Conservation (phyloP, 2,888 invertebrate species). For the Tenthredo distinguenda region DNA sequence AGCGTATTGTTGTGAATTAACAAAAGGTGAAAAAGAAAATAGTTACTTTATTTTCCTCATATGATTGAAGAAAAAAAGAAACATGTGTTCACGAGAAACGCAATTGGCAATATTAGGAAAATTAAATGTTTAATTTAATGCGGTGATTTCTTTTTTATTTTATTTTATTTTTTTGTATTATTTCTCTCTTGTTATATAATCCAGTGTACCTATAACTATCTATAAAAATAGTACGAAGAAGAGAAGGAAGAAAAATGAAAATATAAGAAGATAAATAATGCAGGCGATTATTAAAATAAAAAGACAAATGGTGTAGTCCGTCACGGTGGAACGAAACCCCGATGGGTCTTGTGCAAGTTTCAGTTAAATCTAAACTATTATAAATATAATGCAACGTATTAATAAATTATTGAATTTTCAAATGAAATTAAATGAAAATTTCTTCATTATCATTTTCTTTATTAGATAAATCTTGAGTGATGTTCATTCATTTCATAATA, state of each 20-base stretch:
- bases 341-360: constrained; percentile 2
- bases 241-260: not conserved
- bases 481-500: not conserved
- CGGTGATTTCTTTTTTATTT: not conserved
- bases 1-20: not conserved
- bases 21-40: not conserved
- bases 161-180: not conserved
- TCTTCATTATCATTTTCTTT: not conserved
- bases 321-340: not conserved
- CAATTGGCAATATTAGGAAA: not conserved
- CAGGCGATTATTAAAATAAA: not conserved
- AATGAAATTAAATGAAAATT: not conserved
- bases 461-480: not conserved
- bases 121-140: not conserved
- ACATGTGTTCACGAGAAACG: not conserved
- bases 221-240: not conserved
- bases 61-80: not conserved
- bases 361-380: constrained; percentile 1
- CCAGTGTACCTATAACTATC: not conserved
- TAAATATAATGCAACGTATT: not conserved
- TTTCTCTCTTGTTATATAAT: not conserved
- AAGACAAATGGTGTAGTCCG: not conserved
- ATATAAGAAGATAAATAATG: too few relatives aligned
- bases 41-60: not conserved
- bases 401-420: constrained; percentile 8